A percentile compares a stretch with the other conserved stretches of the same genome.
phyloP scores from a whole-genome alignment of 2,113 vertebrate genomes.

The Bombycilla garrulus region DNA sequence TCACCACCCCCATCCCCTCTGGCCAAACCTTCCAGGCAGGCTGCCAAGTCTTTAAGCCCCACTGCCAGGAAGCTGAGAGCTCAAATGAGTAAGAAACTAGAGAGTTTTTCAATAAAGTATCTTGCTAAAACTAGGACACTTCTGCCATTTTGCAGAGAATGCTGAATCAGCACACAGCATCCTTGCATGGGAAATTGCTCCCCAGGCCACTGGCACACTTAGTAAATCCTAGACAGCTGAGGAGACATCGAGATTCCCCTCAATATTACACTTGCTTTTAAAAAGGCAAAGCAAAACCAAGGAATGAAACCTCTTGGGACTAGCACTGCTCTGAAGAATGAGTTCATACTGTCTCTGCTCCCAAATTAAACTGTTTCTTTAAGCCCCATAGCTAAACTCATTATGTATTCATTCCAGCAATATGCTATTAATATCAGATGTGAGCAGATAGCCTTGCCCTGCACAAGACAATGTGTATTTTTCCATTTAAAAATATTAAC shows the following conservation, averaged over 20 bases:
- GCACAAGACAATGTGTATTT: not conserved
- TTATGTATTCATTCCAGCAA: not conserved
- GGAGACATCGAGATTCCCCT: not conserved
- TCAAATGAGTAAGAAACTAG: not conserved
- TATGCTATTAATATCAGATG: not conserved
- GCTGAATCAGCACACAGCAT: not conserved
- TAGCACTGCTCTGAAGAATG: not conserved
- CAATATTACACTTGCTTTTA: not conserved
- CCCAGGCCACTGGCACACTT: not conserved
- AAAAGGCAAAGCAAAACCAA: not conserved
- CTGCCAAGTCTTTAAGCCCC: not conserved
- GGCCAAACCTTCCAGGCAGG: not conserved
- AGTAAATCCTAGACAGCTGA: not conserved
- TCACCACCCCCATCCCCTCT: not conserved
- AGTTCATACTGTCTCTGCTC: not conserved
- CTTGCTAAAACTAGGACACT: not conserved
- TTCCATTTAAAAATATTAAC: not conserved
- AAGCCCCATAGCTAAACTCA: not conserved
- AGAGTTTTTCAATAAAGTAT: not conserved
- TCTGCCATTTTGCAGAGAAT: not conserved
- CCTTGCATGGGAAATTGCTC: not conserved
- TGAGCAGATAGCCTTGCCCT: not conserved
- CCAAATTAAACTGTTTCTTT: not conserved
- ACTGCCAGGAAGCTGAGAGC: not conserved
- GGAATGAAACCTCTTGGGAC: not conserved